phyloP scores from a whole-genome alignment of 2,888 invertebrate genomes.

The Campoplex nolae region DNA sequence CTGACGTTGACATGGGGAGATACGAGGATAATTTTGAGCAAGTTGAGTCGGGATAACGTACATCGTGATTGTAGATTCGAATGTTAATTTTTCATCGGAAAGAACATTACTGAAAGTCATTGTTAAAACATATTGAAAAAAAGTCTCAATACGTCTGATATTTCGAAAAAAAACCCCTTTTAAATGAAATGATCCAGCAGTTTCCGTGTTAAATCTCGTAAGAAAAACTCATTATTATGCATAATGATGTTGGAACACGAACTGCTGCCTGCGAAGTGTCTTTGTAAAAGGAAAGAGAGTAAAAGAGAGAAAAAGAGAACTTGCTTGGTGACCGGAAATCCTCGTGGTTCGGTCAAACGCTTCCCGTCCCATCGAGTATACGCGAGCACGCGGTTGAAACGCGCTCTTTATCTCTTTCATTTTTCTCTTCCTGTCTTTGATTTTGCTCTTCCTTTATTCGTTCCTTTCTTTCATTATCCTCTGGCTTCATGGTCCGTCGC shows the following conservation, averaged over 20 bases:
- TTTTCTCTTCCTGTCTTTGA: conserved; percentile 61
- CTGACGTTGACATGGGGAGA: conserved; percentile 1
- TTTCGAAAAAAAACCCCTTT: background rate
- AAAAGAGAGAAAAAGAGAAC: conserved; percentile 23
- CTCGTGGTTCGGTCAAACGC: conserved; percentile 56
- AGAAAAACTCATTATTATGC: background rate
- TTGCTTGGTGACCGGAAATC: conserved; percentile 61
- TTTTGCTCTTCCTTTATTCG: conserved; percentile 49
- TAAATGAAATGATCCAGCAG: background rate
- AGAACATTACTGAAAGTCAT: background rate
- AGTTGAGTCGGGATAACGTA: background rate
- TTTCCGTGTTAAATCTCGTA: conserved; percentile 4
- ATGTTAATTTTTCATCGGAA: background rate
- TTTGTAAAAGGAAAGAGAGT: background rate
- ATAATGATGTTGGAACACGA: conserved; percentile 44
- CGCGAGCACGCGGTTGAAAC: conserved; percentile 18
- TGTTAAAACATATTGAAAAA: background rate
- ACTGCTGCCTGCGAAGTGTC: conserved; percentile 38
- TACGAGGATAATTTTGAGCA: background rate
- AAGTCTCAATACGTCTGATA: no score
- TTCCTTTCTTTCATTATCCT: conserved; percentile 49
- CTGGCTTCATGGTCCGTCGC: conserved; percentile 56
- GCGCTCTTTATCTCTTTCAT: conserved; percentile 51
- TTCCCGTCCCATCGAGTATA: conserved; percentile 49
- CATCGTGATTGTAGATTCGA: background rate